Conservation (phyloP, 35 echinoderm and acorn worm genomes). For the Holothuria glaberrima region DNA sequence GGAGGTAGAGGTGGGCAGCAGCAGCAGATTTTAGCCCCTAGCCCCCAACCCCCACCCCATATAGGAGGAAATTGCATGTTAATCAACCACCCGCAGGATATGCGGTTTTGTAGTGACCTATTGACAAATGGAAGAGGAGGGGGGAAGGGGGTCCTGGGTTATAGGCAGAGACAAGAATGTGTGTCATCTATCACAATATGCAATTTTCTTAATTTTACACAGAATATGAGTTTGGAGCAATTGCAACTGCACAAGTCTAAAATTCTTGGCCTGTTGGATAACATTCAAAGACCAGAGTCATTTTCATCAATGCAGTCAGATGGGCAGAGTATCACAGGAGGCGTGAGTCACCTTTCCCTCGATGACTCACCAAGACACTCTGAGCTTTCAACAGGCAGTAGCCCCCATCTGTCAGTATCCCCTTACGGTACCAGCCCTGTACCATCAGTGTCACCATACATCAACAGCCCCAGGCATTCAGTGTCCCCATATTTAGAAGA, state of each 20-base stretch:
- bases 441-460: neutral
- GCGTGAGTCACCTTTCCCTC: neutral
- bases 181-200: too few species aligned
- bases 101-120: too few species aligned
- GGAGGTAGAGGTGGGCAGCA: too few species aligned
- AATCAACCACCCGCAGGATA: too few species aligned
- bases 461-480: neutral
- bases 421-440: too few species aligned
- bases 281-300: neutral
- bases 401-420: neutral
- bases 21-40: too few species aligned
- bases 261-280: slow-evolving; percentile 13
- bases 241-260: slow-evolving; percentile 19
- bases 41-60: too few species aligned
- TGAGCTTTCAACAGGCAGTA: neutral
- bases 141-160: too few species aligned
- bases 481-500: neutral
- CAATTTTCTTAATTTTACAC: too few species aligned
- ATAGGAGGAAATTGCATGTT: too few species aligned
- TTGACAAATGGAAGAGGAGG: too few species aligned
- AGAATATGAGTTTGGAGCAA: slow-evolving; percentile 48
- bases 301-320: neutral
- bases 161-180: too few species aligned
- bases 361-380: neutral
- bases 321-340: neutral